Percentiles rank a stretch among this genome's conserved stretches.
phyloP scores from a whole-genome alignment of 2,113 vertebrate genomes.

The Boulengeromyrus knoepffleri region DNA sequence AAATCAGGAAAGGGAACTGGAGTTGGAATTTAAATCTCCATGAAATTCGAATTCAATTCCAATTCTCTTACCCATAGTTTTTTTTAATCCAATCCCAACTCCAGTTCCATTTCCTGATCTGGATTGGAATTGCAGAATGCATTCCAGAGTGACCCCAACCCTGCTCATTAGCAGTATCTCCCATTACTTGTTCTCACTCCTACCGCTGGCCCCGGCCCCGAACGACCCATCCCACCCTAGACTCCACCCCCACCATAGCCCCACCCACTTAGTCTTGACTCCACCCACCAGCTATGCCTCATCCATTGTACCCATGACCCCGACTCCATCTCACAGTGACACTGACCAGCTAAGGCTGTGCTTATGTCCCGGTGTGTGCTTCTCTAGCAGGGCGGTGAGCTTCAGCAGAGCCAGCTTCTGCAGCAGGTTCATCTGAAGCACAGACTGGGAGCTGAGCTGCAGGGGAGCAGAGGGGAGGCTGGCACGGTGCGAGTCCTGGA shows the following conservation, averaged over 20 bases:
- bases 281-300: neutral
- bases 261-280: neutral
- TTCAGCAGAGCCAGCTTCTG: conserved; percentile 93
- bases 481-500: conserved; percentile 89
- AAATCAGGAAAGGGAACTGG: too few species aligned
- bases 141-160: too few species aligned
- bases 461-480: conserved; percentile 72
- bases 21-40: too few species aligned
- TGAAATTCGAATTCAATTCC: too few species aligned
- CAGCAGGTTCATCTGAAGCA: conserved; percentile 95
- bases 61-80: too few species aligned
- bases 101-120: too few species aligned
- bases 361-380: conserved; percentile 91
- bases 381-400: conserved; percentile 89
- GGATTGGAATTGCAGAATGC: too few species aligned
- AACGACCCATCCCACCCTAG: neutral
- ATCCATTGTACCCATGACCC: neutral
- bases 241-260: neutral
- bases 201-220: neutral
- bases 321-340: neutral
- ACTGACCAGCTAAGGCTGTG: conserved; percentile 96
- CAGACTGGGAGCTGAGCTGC: conserved; percentile 92
- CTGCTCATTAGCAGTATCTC: neutral
- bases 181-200: neutral
- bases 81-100: too few species aligned